phyloP scores from a whole-genome alignment of 2,888 invertebrate genomes.

The Penaeus monodon region DNA sequence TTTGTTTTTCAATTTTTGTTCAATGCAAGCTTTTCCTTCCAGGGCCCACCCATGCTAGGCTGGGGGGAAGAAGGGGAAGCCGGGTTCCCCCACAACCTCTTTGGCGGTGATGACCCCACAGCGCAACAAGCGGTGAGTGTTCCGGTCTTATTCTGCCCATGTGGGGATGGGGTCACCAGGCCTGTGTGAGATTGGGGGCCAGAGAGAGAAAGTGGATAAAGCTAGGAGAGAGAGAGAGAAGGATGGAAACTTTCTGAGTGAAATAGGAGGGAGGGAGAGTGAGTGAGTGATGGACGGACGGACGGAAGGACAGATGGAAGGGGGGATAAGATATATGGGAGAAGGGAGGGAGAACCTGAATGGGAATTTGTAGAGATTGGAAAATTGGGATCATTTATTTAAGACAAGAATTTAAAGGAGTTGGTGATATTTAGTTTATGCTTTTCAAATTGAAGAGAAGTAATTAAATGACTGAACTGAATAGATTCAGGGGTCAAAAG shows the following conservation, averaged over 20 bases:
- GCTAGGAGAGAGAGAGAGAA: neutral
- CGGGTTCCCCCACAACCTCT: constrained; percentile 61
- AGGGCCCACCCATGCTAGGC: constrained; percentile 57
- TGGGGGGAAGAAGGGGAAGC: constrained; percentile 63
- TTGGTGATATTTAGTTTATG: too few relatives aligned
- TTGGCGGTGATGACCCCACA: constrained; percentile 55
- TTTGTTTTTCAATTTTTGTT: neutral
- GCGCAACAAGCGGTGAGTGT: constrained; percentile 65
- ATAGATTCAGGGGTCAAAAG: too few relatives aligned
- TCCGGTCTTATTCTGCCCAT: constrained; percentile 23
- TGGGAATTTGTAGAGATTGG: neutral
- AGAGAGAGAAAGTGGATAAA: too few relatives aligned
- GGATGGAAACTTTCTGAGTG: neutral
- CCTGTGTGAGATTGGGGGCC: neutral
- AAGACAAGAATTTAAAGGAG: too few relatives aligned
- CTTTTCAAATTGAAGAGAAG: too few relatives aligned
- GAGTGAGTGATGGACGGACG: too few relatives aligned
- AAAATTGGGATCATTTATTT: too few relatives aligned
- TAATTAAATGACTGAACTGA: too few relatives aligned
- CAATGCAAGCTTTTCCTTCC: neutral
- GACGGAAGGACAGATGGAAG: neutral
- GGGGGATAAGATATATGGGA: neutral
- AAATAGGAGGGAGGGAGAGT: neutral
- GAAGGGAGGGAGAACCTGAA: neutral
- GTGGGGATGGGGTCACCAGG: constrained; percentile 31